These are phyloP conservation scores for Coluber constrictor DNA, from an alignment of 2,797 vertebrate genomes.

Conservation along the genomic window DNA sequence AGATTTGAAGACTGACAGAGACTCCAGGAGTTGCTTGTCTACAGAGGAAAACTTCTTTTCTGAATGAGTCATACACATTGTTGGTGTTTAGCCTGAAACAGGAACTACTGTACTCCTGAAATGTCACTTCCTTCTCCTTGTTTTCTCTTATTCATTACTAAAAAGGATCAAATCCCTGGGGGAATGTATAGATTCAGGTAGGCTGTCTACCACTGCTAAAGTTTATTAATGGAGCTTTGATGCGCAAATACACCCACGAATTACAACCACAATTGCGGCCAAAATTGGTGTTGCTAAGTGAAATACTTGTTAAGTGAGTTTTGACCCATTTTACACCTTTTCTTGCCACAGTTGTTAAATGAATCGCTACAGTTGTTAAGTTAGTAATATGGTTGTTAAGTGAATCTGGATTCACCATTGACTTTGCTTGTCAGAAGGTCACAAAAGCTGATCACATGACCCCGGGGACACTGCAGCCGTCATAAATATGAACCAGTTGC, in stretches of 20 bases:
- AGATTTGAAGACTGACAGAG: neutral
- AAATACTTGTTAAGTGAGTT: neutral
- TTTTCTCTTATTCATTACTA: neutral
- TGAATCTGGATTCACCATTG: neutral
- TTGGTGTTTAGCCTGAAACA: neutral
- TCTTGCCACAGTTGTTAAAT: too few relatives aligned
- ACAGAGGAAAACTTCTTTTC: slow-evolving; percentile 15
- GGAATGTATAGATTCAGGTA: neutral
- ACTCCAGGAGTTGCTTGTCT: neutral
- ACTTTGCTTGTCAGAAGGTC: neutral
- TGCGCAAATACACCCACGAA: neutral
- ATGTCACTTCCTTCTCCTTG: neutral
- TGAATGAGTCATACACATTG: slow-evolving; percentile 2
- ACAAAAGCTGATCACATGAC: neutral
- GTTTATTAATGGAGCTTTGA: neutral
- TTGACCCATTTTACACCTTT: too few relatives aligned
- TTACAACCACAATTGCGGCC: neutral
- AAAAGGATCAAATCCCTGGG: neutral
- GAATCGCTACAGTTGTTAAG: too few relatives aligned
- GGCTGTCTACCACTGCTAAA: neutral
- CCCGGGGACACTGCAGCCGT: too few relatives aligned
- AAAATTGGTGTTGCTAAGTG: neutral
- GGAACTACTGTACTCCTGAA: neutral
- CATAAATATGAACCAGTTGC: neutral
- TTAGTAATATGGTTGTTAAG: too few relatives aligned